These are phyloP conservation scores for Andrena chrysosceles DNA, from an alignment of 2,888 invertebrate species.

Conservation along the genomic window DNA sequence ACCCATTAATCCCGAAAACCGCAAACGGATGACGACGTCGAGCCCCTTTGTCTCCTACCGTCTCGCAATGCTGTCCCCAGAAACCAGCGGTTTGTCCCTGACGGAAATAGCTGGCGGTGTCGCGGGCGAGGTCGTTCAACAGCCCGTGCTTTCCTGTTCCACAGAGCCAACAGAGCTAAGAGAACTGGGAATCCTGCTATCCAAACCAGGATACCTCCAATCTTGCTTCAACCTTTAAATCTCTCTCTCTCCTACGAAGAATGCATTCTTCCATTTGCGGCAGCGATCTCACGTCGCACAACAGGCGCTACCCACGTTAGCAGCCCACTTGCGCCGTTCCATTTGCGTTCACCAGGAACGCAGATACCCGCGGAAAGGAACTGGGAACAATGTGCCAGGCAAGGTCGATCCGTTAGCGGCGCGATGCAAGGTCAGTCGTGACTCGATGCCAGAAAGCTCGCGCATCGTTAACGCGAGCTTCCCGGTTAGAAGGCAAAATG, in stretches of 20 bases:
- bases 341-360: constrained; percentile 7
- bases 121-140: not conserved
- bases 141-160: not conserved
- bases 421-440: constrained; percentile 58
- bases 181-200: not conserved
- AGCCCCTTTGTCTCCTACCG: constrained; percentile 3
- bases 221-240: too few species aligned
- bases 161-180: too few species aligned
- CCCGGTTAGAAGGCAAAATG: constrained; percentile 35
- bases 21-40: constrained; percentile 24
- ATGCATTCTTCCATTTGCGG: too few species aligned
- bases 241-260: too few species aligned
- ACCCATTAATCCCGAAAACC: constrained; percentile 72
- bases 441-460: constrained; percentile 30
- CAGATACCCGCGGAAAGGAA: constrained; percentile 18
- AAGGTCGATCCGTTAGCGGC: constrained; percentile 53
- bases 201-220: not conserved
- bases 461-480: constrained; percentile 37
- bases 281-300: not conserved
- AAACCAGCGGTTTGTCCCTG: constrained; percentile 11
- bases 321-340: not conserved
- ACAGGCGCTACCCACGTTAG: not conserved
- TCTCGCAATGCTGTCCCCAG: constrained; percentile 10
- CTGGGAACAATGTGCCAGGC: constrained; percentile 43
- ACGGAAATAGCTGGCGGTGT: constrained; percentile 37